Conservation (phyloP, 2,113 vertebrate species). For the Bombycilla garrulus region DNA sequence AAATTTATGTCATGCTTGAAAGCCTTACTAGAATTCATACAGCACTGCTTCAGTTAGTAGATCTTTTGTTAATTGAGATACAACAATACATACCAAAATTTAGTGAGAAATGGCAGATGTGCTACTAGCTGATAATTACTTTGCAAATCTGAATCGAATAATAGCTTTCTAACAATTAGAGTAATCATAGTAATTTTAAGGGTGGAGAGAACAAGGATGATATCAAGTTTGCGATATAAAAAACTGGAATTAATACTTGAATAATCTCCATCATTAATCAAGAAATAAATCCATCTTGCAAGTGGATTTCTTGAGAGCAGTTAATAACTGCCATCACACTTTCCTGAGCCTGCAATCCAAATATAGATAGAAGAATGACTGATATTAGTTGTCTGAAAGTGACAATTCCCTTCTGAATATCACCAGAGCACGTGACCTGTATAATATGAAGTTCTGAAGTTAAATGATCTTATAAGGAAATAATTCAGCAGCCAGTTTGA, state of each 20-base stretch:
- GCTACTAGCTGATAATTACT: constrained; percentile 70
- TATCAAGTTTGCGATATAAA: constrained; percentile 75
- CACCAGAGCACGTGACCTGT: constrained; percentile 61
- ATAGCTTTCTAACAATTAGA: constrained; percentile 77
- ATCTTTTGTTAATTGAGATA: constrained; percentile 67
- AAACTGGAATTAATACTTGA: constrained; percentile 77
- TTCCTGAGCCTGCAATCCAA: constrained; percentile 74
- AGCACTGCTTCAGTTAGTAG: constrained; percentile 50
- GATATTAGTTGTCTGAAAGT: constrained; percentile 74
- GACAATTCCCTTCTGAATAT: constrained; percentile 75
- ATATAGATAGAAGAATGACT: constrained; percentile 77
- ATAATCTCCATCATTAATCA: constrained; percentile 81
- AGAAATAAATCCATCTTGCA: constrained; percentile 76
- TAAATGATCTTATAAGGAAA: constrained; percentile 73
- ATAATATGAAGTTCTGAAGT: constrained; percentile 68
- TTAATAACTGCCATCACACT: constrained; percentile 80
- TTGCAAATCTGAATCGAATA: constrained; percentile 75
- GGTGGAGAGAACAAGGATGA: constrained; percentile 74
- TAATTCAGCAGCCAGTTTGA: constrained; percentile 66
- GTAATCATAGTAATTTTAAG: constrained; percentile 82
- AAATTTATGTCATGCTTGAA: constrained; percentile 63
- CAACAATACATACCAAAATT: constrained; percentile 65
- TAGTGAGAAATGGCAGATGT: constrained; percentile 74
- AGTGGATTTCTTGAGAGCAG: constrained; percentile 77
- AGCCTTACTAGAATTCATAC: constrained; percentile 48